Conservation (phyloP, 2,888 invertebrate genomes). For the Pachliopta kotzebuea region DNA sequence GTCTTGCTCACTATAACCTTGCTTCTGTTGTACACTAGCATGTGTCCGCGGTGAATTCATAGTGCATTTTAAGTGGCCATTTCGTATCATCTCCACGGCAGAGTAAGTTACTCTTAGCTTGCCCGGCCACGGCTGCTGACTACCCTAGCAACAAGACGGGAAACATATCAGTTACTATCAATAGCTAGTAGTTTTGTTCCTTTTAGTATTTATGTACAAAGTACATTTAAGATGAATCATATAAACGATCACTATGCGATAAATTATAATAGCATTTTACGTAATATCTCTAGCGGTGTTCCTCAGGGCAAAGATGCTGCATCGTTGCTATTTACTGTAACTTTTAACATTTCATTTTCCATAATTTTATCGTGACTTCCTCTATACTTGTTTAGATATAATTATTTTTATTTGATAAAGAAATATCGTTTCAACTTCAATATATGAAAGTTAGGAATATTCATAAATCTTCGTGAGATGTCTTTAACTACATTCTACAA, state of each 20-base stretch:
- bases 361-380: constrained; percentile 23
- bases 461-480: neutral
- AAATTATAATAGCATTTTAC: neutral
- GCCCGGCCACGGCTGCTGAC: too few relatives aligned
- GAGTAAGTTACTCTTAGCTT: too few relatives aligned
- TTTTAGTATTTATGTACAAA: neutral
- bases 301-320: neutral
- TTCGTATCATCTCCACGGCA: too few relatives aligned
- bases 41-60: too few relatives aligned
- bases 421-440: constrained; percentile 11
- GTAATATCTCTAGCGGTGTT: neutral
- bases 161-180: too few relatives aligned
- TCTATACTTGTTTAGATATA: neutral
- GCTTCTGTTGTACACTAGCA: too few relatives aligned
- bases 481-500: too few relatives aligned
- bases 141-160: too few relatives aligned
- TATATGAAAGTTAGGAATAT: neutral
- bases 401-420: constrained; percentile 7
- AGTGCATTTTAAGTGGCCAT: too few relatives aligned
- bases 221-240: neutral
- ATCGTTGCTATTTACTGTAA: constrained; percentile 11
- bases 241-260: neutral
- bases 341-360: neutral
- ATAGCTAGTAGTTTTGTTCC: neutral
- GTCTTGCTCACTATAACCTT: too few relatives aligned